phyloP scores from a whole-genome alignment of 2,113 vertebrate genomes.

The Gymnorhina tibicen region DNA sequence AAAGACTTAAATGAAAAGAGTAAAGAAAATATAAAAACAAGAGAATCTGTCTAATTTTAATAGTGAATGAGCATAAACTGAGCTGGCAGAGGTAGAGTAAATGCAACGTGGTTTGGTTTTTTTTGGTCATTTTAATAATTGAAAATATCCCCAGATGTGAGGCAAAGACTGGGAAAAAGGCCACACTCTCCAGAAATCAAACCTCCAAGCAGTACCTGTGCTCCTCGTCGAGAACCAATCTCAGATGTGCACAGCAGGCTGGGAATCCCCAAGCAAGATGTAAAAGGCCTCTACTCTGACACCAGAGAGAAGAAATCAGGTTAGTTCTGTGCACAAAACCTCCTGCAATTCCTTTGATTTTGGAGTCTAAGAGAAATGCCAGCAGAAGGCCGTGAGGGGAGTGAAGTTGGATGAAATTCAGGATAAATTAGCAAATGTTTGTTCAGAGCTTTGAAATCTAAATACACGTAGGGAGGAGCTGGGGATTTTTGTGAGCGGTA shows the following conservation, averaged over 20 bases:
- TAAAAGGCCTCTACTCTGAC: constrained; percentile 76
- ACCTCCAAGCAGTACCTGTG: constrained; percentile 59
- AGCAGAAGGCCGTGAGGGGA: neutral
- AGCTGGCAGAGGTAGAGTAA: neutral
- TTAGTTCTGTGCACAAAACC: constrained; percentile 44
- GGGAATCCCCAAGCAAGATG: constrained; percentile 83
- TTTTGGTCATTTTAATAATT: neutral
- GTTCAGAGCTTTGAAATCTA: neutral
- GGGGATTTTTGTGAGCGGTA: neutral
- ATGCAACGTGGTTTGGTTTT: neutral
- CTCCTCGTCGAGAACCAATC: constrained; percentile 79
- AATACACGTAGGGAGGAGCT: neutral
- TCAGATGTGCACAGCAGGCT: constrained; percentile 92
- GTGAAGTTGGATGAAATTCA: neutral
- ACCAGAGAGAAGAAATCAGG: constrained; percentile 89
- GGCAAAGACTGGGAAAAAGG: constrained; percentile 91
- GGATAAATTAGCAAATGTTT: neutral
- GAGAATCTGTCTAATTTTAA: neutral
- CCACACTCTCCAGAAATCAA: constrained; percentile 84
- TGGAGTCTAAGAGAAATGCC: neutral
- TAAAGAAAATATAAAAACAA: neutral
- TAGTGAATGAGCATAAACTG: neutral
- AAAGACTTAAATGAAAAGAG: neutral
- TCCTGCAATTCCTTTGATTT: neutral
- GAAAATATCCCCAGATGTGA: constrained; percentile 78